A percentile compares a stretch with the other conserved stretches of the same genome.
Evolutionary conservation across 2,797 vertebrate species (phyloP).

Genomic region (Malacoctenus gilli): DNA sequence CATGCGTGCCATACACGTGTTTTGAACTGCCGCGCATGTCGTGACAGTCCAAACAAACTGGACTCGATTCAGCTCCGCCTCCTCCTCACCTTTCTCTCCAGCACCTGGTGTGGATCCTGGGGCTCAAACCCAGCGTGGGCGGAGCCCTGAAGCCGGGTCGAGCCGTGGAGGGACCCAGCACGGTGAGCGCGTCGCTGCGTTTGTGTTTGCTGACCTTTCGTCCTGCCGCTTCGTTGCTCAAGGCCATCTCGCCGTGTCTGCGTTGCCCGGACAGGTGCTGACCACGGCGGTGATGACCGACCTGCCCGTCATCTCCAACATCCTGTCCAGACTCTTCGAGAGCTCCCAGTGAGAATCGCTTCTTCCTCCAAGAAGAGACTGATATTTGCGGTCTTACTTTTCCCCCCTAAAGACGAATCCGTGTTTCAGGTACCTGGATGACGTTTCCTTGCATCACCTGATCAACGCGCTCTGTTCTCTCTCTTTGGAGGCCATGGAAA

Average conservation of each 20-base stretch:
- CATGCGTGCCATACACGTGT: no score
- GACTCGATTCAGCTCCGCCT: no score
- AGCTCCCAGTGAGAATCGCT: constrained; percentile 92
- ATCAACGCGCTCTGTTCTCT: constrained; percentile 98
- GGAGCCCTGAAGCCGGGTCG: constrained; percentile 96
- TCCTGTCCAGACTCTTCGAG: constrained; percentile 97
- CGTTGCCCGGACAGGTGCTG: constrained; percentile 84
- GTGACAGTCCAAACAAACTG: no score
- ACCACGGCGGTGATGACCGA: constrained; percentile 99
- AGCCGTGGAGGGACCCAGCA: constrained; percentile 96
- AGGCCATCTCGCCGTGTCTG: background rate
- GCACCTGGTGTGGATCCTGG: constrained; percentile 99
- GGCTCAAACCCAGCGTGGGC: constrained; percentile 93
- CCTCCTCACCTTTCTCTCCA: constrained; percentile 49
- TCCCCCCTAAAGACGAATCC: no score
- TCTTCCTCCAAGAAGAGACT: no score
- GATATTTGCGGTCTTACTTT: no score
- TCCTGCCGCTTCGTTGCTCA: background rate
- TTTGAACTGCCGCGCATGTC: no score
- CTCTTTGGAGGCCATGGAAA: constrained; percentile 98
- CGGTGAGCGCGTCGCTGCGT: constrained; percentile 80
- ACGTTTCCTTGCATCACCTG: constrained; percentile 97
- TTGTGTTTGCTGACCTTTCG: background rate
- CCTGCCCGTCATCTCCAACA: constrained; percentile 95
- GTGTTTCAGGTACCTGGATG: constrained; percentile 90